Evolutionary conservation across 2,888 invertebrate species (phyloP), one percentile per base, ranked within the genome.

Genomic region (Lithodes maja): DNA sequence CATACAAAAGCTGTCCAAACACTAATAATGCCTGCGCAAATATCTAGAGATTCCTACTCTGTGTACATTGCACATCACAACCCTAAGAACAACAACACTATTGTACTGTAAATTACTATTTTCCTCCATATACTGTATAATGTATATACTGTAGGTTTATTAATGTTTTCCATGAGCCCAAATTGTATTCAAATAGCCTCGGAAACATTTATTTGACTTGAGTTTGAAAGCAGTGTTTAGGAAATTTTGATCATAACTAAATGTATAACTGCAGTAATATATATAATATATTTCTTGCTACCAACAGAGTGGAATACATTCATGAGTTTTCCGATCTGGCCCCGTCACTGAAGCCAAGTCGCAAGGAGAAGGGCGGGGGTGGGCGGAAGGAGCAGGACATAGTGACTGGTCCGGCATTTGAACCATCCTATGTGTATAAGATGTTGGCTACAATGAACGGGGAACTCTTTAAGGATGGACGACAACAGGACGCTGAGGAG

Each of bases 401-500:
- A 3, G 92, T 92, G 2, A 92, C 93, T 69, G 98, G 97, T 69
- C 95, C 96, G n/a, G 96, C 98, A 77, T 97, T 99, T 92, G 98
- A 99, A 93, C 98, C 98, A n/a, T 95, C 95, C 85, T 96, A 97
- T 92, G 97, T 98, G 17, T 97, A 97, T 93, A 96, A 96, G 92
- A 96, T 98, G 94, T 95, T 98, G 93, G 96, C 96, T 78, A 95
- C 96, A 69, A 95, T 97, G 1, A 95, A 96, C 92, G 95, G 95
- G n/a, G 95, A 95, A 92, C 95, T 96, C 77, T 94, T 94, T 89
- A 96, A 97, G 85, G 97, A 98, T 93, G 99, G 98, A 0, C 95
- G 97, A 49, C 99, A 99, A 94, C 99, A 99, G 93, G 99, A 99
- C 94, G 99, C 99, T 0, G 99, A 99, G 94, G 99, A 99, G 94